Evolutionary conservation across 1,140 invertebrate genomes (phyloP).

Genomic region (Lethrus apterus): DNA sequence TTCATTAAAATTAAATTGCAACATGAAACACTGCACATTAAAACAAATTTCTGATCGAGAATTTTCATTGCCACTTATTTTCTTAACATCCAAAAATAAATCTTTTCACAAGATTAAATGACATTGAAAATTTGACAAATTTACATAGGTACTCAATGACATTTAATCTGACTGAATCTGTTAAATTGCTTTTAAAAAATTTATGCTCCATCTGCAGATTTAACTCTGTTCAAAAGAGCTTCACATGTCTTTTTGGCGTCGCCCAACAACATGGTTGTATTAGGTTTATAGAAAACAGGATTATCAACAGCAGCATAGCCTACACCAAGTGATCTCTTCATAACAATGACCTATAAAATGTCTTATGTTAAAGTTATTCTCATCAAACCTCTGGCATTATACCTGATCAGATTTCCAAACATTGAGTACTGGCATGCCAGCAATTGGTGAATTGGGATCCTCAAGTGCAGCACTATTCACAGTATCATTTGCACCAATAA

Average conservation of each 20-base stretch:
- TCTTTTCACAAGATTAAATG: not conserved
- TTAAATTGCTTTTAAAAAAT: not conserved
- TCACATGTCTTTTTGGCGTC: constrained; percentile 92
- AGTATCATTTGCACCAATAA: constrained; percentile 89
- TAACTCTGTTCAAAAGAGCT: constrained; percentile 62
- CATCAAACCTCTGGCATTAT: too few relatives aligned
- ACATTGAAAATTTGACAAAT: not conserved
- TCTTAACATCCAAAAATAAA: not conserved
- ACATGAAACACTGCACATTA: too few relatives aligned
- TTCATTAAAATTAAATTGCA: too few relatives aligned
- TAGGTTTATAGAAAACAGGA: constrained; percentile 86
- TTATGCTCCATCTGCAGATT: constrained; percentile 32
- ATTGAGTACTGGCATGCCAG: constrained; percentile 85
- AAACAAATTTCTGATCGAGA: too few relatives aligned
- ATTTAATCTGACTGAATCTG: not conserved
- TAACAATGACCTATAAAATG: constrained; percentile 66
- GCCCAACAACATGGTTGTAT: constrained; percentile 83
- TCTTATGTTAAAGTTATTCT: not conserved
- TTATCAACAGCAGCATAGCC: constrained; percentile 84
- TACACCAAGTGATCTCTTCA: constrained; percentile 84
- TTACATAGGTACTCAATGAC: not conserved
- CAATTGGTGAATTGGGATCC: constrained; percentile 85
- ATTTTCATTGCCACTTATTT: not conserved
- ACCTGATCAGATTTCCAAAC: constrained; percentile 83
- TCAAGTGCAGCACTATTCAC: constrained; percentile 89